phyloP scores from a whole-genome alignment of 2,113 vertebrate species.

The Numenius arquata region DNA sequence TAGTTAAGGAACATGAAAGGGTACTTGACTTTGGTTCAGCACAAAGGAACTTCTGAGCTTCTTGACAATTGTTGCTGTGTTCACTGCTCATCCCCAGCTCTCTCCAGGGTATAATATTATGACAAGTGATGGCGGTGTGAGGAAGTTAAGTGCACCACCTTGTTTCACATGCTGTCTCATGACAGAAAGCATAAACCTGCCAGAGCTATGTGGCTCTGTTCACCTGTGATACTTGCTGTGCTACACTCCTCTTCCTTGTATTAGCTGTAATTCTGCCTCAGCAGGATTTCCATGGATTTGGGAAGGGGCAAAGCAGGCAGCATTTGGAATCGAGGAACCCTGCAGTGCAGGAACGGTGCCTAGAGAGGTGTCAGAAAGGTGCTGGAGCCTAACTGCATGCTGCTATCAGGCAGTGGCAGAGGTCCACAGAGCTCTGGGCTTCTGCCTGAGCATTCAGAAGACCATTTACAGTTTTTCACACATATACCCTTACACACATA shows the following conservation, averaged over 20 bases:
- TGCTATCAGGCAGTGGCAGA: background rate
- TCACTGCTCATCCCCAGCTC: background rate
- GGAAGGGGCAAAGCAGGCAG: background rate
- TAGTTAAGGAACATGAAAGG: background rate
- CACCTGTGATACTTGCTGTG: background rate
- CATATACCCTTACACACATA: no score
- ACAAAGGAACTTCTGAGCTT: background rate
- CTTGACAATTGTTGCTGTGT: background rate
- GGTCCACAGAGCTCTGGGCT: no score
- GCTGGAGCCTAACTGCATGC: background rate
- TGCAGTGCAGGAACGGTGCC: background rate
- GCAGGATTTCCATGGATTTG: background rate
- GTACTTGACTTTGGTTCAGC: background rate
- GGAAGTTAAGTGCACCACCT: background rate
- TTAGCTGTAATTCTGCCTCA: background rate
- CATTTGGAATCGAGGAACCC: background rate
- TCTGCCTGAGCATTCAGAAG: no score
- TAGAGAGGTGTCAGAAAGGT: background rate
- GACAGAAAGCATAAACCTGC: background rate
- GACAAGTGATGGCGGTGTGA: rapidly evolving
- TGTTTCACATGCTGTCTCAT: background rate
- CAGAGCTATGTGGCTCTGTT: background rate
- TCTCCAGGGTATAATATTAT: background rate
- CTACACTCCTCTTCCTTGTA: background rate
- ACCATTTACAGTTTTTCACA: no score